Percentiles rank a stretch among this genome's conserved stretches.
These are phyloP conservation scores for Neomorphus geoffroyi DNA, from an alignment of 2,797 vertebrate genomes.

Conservation along the genomic window DNA sequence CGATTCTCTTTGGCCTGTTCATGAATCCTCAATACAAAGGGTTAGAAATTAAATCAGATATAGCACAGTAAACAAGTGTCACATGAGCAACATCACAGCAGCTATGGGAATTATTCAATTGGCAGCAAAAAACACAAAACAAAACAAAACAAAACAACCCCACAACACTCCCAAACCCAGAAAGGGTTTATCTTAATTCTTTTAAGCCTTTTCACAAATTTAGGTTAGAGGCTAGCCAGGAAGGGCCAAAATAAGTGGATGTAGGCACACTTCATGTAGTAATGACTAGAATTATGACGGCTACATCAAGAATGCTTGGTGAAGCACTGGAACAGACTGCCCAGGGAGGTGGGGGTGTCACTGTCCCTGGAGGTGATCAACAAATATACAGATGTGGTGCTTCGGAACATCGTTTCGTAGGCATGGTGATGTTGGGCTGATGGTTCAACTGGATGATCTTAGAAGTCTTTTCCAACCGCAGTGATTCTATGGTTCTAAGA, in stretches of 20 bases:
- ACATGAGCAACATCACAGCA: background rate
- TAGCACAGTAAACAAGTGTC: background rate
- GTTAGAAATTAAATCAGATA: background rate
- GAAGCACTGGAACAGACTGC: too few relatives aligned
- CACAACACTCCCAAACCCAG: background rate
- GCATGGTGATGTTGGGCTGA: too few relatives aligned
- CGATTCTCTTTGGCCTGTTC: background rate
- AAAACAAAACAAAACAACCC: fast-evolving
- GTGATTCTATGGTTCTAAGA: too few relatives aligned
- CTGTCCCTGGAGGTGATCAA: too few relatives aligned
- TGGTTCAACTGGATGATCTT: too few relatives aligned
- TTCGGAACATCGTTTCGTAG: too few relatives aligned
- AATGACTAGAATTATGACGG: background rate
- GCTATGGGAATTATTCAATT: background rate
- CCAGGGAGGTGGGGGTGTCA: too few relatives aligned
- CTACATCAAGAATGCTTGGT: background rate
- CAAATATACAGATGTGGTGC: too few relatives aligned
- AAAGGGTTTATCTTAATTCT: background rate
- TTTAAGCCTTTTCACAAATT: background rate
- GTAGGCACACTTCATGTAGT: background rate
- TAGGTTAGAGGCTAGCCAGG: background rate
- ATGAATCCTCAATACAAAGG: background rate
- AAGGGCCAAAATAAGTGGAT: background rate
- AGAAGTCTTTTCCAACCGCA: too few relatives aligned
- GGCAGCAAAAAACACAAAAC: background rate